Conservation (phyloP, 2,888 invertebrate species). For the Drosophila recens region DNA sequence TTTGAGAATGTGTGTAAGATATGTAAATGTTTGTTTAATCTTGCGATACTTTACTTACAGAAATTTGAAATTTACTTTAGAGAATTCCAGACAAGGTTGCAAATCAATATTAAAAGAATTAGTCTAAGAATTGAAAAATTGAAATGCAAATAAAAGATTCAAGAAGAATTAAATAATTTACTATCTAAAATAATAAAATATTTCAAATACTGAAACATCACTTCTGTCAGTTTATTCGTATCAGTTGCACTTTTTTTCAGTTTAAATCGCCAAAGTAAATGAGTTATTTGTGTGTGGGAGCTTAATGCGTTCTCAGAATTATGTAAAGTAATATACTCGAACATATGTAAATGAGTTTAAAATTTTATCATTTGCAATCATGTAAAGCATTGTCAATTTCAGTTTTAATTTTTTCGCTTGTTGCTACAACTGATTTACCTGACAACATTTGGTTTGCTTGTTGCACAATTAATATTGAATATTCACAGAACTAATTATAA, state of each 20-base stretch:
- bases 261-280: neutral
- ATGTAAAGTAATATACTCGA: neutral
- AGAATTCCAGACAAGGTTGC: neutral
- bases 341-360: constrained; percentile 17
- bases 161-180: no score
- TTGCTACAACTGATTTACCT: neutral
- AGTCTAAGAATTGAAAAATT: no score
- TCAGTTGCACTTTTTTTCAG: neutral
- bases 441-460: neutral
- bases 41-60: neutral
- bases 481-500: constrained; percentile 7
- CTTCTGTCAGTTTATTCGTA: no score
- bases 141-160: no score
- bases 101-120: no score
- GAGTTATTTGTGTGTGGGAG: neutral
- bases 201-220: no score
- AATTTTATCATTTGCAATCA: constrained; percentile 7
- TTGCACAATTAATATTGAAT: neutral
- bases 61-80: neutral
- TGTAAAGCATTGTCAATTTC: constrained; percentile 3
- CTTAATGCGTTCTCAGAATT: neutral
- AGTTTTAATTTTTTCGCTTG: neutral
- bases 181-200: no score
- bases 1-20: neutral
- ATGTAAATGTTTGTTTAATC: constrained; percentile 3